Conservation (phyloP, 2,888 invertebrate species). For the Tetrapedia diversipes region DNA sequence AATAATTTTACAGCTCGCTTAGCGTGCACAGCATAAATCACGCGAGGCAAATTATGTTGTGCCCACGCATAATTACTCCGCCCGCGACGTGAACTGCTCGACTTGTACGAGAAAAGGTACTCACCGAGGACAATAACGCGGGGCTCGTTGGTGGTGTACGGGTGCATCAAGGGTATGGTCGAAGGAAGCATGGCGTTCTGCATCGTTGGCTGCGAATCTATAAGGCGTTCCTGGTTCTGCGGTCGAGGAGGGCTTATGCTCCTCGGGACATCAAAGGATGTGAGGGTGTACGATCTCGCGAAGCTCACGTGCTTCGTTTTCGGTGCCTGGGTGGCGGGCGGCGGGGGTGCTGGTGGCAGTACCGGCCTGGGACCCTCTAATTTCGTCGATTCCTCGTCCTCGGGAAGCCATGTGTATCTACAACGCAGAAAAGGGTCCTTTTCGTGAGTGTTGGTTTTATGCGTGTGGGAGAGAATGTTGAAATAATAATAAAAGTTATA, state of each 20-base stretch:
- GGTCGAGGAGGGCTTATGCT: slow-evolving; percentile 83
- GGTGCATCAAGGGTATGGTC: slow-evolving; percentile 70
- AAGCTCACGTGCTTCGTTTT: slow-evolving; percentile 96
- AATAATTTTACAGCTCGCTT: neutral
- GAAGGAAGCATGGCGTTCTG: slow-evolving; percentile 73
- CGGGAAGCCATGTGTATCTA: slow-evolving; percentile 90
- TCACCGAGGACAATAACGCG: slow-evolving; percentile 83
- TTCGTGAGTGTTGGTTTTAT: too few relatives aligned
- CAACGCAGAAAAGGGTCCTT: neutral
- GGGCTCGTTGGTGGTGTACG: slow-evolving; percentile 77
- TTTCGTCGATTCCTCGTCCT: slow-evolving; percentile 89
- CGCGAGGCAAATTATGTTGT: neutral
- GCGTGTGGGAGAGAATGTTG: too few relatives aligned
- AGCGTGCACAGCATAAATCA: neutral
- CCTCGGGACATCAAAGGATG: slow-evolving; percentile 88
- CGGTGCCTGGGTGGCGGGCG: slow-evolving; percentile 86
- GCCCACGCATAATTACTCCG: neutral
- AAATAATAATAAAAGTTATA: neutral
- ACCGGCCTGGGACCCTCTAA: slow-evolving; percentile 88
- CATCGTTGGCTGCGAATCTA: slow-evolving; percentile 81
- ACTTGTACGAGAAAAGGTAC: slow-evolving; percentile 25
- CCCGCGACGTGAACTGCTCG: neutral
- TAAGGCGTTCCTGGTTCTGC: slow-evolving; percentile 82
- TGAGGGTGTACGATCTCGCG: slow-evolving; percentile 93
- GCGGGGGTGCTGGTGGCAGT: slow-evolving; percentile 82